Base-by-base conservation (phyloP, 2,113 vertebrate genomes). In the Phalacrocorax pelagicus region DNA sequence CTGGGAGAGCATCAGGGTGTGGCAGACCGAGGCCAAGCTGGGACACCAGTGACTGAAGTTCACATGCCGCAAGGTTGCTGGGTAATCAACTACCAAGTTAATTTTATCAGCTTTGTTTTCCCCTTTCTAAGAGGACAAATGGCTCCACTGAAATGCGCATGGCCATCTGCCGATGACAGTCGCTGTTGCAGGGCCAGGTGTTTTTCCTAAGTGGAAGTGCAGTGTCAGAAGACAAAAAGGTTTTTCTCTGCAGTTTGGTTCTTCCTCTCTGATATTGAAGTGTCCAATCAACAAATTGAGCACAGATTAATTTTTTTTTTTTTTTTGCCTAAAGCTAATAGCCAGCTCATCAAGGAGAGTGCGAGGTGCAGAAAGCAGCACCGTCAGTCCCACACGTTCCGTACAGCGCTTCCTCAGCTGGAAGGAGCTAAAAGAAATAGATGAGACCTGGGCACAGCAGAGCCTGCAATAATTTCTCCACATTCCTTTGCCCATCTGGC, bases 91-190 rank as follows among this genome's bases (percentile, higher is more conserved):
- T 16, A 18, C 21, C 36, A 77, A 52, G 73, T 54, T 27, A 10
- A 62, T 63, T 49, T 34, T 6, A 40, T 21, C 57, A 61, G n/a
- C 44, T 26, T 85, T 16, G 9, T 3, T 61, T 88, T 82, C 34
- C 15, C 20, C 49, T 61, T 72, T 24, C 6, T 20, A 9, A n/a
- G 47, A n/a, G 52, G 73, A 27, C 46, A 71, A 42, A 14, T 10
- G 52, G 6, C 75, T 61, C 57, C 1, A 1, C 1, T 71, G 90
- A 12, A n/a, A 10, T 2, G 16, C 2, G 0, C 38, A 0, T 12
- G 59, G 46, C 69, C 51, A 4, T 14, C 46, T 88, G 67, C 71
- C 0, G 15, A 11, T 0, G 10, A 16, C 34, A 24, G 72, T 2
- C 74, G 6, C 57, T 52, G 42, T 9, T 34, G 52, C 78, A 75